Conservation (phyloP, 2,888 invertebrate species). For the Tetragnatha montana region DNA sequence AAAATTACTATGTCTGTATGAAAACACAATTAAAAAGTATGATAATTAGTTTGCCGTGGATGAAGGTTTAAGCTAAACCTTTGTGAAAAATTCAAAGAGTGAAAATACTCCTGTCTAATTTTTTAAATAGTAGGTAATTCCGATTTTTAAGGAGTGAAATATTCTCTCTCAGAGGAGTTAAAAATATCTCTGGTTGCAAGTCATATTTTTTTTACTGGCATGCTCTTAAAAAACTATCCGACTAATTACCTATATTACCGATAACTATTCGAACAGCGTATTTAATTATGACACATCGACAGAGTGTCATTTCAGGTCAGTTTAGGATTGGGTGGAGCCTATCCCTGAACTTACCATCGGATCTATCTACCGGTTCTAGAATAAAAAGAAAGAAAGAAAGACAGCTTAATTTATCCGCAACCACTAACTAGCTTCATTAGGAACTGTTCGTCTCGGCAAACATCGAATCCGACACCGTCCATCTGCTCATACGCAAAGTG, state of each 20-base stretch:
- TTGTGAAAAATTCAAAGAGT: too few species aligned
- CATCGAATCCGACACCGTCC: not conserved
- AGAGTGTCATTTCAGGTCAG: not conserved
- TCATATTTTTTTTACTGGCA: too few species aligned
- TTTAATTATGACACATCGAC: not conserved
- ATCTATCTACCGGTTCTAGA: not conserved
- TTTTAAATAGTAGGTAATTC: too few species aligned
- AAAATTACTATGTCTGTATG: too few species aligned
- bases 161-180: too few species aligned
- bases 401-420: not conserved
- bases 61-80: too few species aligned
- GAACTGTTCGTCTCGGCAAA: not conserved
- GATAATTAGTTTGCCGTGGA: too few species aligned
- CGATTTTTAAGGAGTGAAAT: too few species aligned
- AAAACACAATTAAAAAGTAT: too few species aligned
- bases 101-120: too few species aligned
- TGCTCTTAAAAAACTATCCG: not conserved
- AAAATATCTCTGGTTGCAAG: too few species aligned
- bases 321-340: not conserved
- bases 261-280: not conserved
- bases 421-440: not conserved
- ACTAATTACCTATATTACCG: not conserved
- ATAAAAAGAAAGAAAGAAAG: not conserved
- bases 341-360: not conserved
- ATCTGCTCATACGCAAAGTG: not conserved